Evolutionary conservation across 2,888 invertebrate species (phyloP).

Genomic region (Hemaris fuciformis): DNA sequence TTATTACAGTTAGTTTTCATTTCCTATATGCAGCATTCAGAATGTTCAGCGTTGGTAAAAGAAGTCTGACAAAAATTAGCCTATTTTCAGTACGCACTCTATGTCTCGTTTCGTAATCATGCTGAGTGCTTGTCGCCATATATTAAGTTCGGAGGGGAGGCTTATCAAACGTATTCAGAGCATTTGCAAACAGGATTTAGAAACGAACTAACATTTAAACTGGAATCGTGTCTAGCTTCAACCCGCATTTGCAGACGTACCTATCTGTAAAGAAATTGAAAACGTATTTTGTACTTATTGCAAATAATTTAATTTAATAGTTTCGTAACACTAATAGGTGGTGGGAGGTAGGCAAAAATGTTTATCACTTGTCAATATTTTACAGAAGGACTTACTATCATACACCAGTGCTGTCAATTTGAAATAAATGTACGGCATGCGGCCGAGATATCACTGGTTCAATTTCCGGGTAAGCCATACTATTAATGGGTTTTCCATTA

Average conservation of each 20-base stretch:
- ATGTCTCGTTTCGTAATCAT: slow-evolving; percentile 56
- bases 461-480: no score
- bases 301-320: neutral
- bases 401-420: no score
- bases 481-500: no score
- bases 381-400: no score
- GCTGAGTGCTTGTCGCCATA: slow-evolving; percentile 74
- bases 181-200: slow-evolving; percentile 39
- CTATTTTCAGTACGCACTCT: slow-evolving; percentile 11
- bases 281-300: neutral
- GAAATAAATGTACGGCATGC: no score
- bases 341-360: no score
- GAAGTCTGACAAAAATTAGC: slow-evolving; percentile 2
- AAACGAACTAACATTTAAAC: slow-evolving; percentile 31
- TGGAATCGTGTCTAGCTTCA: neutral
- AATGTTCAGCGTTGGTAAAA: neutral
- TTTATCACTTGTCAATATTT: no score
- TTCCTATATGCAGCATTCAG: neutral
- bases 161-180: slow-evolving; percentile 51
- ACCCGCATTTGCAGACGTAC: neutral
- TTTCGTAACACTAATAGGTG: no score
- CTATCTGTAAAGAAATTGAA: neutral
- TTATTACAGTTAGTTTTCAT: neutral
- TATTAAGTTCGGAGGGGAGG: slow-evolving; percentile 64
- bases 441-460: no score